These are phyloP conservation scores for Enoplosus armatus DNA, from an alignment of 2,797 vertebrate genomes.

Conservation along the genomic window DNA sequence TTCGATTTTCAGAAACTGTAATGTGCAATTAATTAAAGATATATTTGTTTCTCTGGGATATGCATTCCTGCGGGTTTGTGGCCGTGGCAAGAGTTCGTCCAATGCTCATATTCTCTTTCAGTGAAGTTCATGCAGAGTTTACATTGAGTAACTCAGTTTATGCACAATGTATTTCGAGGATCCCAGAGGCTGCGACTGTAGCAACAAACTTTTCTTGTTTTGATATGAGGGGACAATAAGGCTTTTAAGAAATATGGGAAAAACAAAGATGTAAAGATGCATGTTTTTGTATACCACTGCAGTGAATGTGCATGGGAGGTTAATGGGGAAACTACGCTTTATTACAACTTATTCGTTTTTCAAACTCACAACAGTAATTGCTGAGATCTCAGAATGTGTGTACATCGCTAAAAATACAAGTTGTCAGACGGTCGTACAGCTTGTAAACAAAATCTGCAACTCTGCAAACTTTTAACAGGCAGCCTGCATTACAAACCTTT, in stretches of 20 bases:
- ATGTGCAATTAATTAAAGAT: constrained; percentile 69
- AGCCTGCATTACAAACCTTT: background rate
- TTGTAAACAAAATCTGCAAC: background rate
- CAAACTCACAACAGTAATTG: background rate
- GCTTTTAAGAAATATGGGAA: constrained; percentile 12
- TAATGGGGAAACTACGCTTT: background rate
- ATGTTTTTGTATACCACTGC: background rate
- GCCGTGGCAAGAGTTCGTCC: constrained; percentile 26
- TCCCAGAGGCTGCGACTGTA: constrained; percentile 17
- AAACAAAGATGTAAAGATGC: background rate
- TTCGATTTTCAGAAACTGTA: constrained; percentile 41
- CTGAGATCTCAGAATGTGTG: background rate
- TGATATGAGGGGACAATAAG: constrained; percentile 16
- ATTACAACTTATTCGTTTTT: background rate
- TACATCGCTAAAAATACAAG: background rate
- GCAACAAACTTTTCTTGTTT: constrained; percentile 10
- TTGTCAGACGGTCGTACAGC: background rate
- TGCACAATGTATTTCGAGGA: constrained; percentile 29
- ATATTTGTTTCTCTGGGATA: constrained; percentile 36
- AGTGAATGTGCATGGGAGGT: background rate
- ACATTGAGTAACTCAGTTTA: constrained; percentile 42
- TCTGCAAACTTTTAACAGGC: background rate
- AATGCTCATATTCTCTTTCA: constrained; percentile 42
- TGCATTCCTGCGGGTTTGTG: constrained; percentile 59
- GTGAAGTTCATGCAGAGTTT: constrained; percentile 64